Percentiles rank a stretch among this genome's conserved stretches.
Conservation (phyloP, 1,140 invertebrate species). For the Brachionus plicatilis region DNA sequence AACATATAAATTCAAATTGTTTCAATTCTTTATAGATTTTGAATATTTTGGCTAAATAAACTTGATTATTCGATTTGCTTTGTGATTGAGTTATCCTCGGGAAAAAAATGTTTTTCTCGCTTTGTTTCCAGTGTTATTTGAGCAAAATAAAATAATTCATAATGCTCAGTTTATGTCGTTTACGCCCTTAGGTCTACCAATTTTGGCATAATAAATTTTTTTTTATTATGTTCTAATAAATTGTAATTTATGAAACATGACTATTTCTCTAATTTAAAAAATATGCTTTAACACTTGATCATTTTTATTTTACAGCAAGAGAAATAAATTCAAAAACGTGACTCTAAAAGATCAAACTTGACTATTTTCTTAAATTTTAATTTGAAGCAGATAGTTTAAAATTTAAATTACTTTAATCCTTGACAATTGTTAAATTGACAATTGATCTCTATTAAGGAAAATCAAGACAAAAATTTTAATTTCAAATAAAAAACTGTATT, state of each 20-base stretch:
- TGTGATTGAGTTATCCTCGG: background rate
- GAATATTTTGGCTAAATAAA: background rate
- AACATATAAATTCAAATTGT: background rate
- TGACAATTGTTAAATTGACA: background rate
- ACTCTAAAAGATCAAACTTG: background rate
- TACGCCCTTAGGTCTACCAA: background rate
- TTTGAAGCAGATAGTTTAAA: background rate
- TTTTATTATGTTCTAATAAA: background rate
- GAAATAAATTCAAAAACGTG: background rate
- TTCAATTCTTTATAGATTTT: background rate
- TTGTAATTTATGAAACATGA: background rate
- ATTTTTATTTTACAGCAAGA: background rate
- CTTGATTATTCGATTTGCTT: background rate
- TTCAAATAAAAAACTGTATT: background rate
- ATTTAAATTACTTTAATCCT: background rate
- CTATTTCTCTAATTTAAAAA: background rate
- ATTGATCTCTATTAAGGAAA: background rate
- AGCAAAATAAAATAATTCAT: background rate
- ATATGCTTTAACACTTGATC: background rate
- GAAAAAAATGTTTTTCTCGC: background rate
- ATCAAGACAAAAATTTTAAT: background rate
- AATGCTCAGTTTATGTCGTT: background rate
- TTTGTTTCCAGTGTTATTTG: background rate
- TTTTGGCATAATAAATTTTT: background rate
- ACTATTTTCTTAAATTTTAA: background rate